phyloP scores from a whole-genome alignment of 2,797 vertebrate species.

The Garrulus glandarius region DNA sequence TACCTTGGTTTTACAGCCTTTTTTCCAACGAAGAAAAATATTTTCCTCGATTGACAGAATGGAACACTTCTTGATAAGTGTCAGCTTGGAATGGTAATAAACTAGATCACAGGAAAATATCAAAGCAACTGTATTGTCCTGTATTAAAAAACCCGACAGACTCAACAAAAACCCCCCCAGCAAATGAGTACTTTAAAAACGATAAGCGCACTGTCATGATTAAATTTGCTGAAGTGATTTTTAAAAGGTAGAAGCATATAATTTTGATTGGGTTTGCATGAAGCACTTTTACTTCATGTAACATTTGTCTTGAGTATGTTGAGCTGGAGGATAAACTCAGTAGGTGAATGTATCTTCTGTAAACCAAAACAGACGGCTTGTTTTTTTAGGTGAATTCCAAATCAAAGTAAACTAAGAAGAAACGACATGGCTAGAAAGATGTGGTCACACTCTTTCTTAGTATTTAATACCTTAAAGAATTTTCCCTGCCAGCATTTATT shows the following conservation, averaged over 20 bases:
- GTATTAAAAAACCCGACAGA: not conserved
- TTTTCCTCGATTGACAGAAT: not conserved
- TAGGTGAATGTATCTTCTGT: not conserved
- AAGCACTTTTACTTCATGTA: not conserved
- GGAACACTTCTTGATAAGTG: not conserved
- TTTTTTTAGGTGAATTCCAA: not conserved
- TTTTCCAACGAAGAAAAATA: not conserved
- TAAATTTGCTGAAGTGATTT: not conserved
- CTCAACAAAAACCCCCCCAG: accelerated
- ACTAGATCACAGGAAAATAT: not conserved
- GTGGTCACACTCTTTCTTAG: not conserved
- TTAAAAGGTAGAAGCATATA: not conserved
- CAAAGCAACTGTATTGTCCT: not conserved
- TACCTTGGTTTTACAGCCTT: not conserved
- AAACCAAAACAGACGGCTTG: not conserved
- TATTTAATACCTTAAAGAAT: not conserved
- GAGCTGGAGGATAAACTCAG: not conserved
- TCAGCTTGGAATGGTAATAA: not conserved
- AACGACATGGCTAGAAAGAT: not conserved
- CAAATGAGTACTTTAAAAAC: not conserved
- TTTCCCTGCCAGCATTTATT: not conserved
- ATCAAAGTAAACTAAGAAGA: not conserved
- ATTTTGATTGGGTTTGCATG: not conserved
- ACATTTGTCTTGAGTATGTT: not conserved
- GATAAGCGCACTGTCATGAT: not conserved